phyloP scores from a whole-genome alignment of 2,113 vertebrate species.

The Burhinus oedicnemus region DNA sequence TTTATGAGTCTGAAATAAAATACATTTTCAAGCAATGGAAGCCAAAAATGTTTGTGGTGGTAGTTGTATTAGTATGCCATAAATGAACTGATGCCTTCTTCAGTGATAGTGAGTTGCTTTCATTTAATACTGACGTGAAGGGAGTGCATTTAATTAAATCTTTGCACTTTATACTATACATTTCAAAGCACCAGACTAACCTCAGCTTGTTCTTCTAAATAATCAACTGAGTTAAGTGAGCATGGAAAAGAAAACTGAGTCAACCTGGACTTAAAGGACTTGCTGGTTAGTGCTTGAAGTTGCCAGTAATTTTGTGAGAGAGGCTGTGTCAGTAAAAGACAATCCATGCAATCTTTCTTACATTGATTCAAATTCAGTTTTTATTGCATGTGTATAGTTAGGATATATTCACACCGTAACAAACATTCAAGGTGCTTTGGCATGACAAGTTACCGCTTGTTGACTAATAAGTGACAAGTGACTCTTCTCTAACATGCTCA shows the following conservation, averaged over 20 bases:
- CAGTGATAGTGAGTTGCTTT: background rate
- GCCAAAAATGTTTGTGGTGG: background rate
- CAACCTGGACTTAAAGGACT: background rate
- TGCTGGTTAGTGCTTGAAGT: background rate
- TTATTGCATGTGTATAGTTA: rapidly evolving
- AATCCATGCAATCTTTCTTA: background rate
- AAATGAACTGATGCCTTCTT: background rate
- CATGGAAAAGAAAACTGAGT: background rate
- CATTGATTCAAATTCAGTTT: background rate
- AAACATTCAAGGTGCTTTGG: background rate
- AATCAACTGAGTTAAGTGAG: background rate
- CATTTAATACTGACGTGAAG: conserved; percentile 11
- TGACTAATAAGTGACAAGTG: background rate
- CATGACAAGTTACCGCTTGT: background rate
- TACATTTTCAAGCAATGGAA: background rate
- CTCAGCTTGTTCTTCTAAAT: background rate
- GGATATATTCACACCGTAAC: background rate
- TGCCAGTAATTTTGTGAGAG: background rate
- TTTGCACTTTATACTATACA: background rate
- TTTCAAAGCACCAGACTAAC: background rate
- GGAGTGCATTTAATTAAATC: background rate
- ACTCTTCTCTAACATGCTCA: background rate
- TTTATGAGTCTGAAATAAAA: background rate
- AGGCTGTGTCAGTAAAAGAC: background rate
- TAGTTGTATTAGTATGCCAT: background rate